Conservation (phyloP, 2,797 vertebrate genomes). For the Sciurus carolinensis region DNA sequence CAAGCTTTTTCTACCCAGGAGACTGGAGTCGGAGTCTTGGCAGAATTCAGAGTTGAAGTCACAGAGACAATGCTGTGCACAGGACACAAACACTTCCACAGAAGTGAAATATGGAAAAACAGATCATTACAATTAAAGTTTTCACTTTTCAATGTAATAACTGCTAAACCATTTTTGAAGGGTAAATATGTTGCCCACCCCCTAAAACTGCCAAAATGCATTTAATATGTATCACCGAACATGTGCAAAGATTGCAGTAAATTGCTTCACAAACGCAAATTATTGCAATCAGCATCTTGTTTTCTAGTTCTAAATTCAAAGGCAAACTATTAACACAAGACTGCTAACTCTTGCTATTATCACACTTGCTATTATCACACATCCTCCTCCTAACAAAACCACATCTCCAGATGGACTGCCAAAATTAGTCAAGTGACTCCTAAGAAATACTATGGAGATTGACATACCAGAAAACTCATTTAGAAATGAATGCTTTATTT, state of each 20-base stretch:
- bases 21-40: constrained; percentile 21
- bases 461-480: constrained; percentile 74
- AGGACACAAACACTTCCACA: constrained; percentile 75
- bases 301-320: constrained; percentile 91
- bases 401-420: constrained; percentile 87
- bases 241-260: constrained; percentile 90
- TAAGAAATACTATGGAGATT: constrained; percentile 69
- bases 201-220: constrained; percentile 85
- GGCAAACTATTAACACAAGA: constrained; percentile 88
- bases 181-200: constrained; percentile 85
- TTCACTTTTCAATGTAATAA: constrained; percentile 83
- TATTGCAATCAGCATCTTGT: constrained; percentile 91
- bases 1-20: constrained; percentile 64
- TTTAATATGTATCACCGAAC: constrained; percentile 89
- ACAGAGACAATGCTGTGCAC: constrained; percentile 52
- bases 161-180: constrained; percentile 87
- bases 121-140: constrained; percentile 86
- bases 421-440: constrained; percentile 83
- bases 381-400: constrained; percentile 84
- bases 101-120: constrained; percentile 79
- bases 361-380: constrained; percentile 83
- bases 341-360: constrained; percentile 86
- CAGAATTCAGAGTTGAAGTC: constrained; percentile 65
- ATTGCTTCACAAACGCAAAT: constrained; percentile 90
- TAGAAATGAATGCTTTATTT: constrained; percentile 75